Evolutionary conservation across 1,140 invertebrate genomes (phyloP), one percentile per base, ranked within the genome.

Genomic region (Harlomillsia oculata): DNA sequence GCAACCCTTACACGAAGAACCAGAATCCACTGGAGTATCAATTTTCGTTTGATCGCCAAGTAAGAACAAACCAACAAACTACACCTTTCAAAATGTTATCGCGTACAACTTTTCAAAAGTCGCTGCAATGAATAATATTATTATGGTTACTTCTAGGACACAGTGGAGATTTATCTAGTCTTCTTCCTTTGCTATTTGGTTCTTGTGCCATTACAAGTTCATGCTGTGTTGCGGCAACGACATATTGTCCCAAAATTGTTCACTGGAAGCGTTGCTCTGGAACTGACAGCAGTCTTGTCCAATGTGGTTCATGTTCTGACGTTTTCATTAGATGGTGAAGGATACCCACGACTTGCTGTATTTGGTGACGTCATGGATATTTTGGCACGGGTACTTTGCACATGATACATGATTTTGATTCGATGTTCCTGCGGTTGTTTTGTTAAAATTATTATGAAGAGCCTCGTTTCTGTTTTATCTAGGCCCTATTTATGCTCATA

Each of bases 401-500:
- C 25, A 5, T 30, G 37, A 30, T 2, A 43, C 16, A 11, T 41
- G n/a, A 23, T 37, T 60, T 21, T 46, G 44, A 3, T 32, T 23
- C 26, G 11, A 23, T 36, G 1, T n/a, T 5, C 21, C 3, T 2
- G 26, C n/a, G 13, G 32, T 21, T 50, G 29, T 37, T 50, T 13
- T 36, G 5, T 30, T 50, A 23, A 36, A 34, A 34, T 25, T 28
- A 34, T 25, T 29, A 51, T 51, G 14, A 5, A 11, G 32, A 11
- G 16, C n/a, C 28, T 25, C 58, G 34, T 44, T 25, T 65, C 40
- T 63, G 32, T 66, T 59, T 66, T 69, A 80, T 82, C 44, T 73
- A 92, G 84, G 89, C 89, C 52, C 78, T 89, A 8, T 94, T 97
- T 68, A 95, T 97, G 87, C 75, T 98, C 56, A 75, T 97, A n/a